phyloP scores from a whole-genome alignment of 2,797 vertebrate genomes.

The Clarias platycephalus region DNA sequence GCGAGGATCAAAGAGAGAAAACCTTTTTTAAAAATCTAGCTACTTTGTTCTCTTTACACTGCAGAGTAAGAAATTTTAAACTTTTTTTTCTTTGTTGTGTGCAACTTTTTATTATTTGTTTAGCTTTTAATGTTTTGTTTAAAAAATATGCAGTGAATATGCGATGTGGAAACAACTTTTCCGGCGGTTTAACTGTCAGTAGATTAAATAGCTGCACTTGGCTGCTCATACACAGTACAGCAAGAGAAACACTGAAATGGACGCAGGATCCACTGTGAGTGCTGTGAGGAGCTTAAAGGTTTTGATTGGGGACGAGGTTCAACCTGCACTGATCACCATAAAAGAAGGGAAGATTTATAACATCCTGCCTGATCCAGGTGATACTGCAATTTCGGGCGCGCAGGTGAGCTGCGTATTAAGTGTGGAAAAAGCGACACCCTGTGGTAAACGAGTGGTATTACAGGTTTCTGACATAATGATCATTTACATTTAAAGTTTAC shows the following conservation, averaged over 20 bases:
- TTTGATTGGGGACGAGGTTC: constrained; percentile 64
- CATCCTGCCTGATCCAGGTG: constrained; percentile 62
- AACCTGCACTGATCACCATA: constrained; percentile 74
- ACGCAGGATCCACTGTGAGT: constrained; percentile 68
- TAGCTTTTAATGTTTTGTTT: no score
- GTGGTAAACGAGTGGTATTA: constrained; percentile 28
- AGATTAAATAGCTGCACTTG: neutral
- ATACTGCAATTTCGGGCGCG: constrained; percentile 33
- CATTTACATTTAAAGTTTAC: neutral
- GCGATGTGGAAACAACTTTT: neutral
- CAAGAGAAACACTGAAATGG: constrained; percentile 56
- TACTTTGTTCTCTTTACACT: neutral
- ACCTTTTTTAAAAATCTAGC: neutral
- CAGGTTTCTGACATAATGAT: neutral
- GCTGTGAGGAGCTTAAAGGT: constrained; percentile 76
- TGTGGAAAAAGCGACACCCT: constrained; percentile 25
- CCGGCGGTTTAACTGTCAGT: neutral
- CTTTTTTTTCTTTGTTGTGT: no score
- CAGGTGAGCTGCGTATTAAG: constrained; percentile 63
- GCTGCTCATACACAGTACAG: neutral
- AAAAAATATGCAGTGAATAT: no score
- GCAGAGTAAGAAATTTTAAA: neutral
- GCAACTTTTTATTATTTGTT: neutral
- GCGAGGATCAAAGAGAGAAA: neutral
- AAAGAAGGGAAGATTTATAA: constrained; percentile 73